phyloP scores from a whole-genome alignment of 2,113 vertebrate genomes.

The Vidua macroura region DNA sequence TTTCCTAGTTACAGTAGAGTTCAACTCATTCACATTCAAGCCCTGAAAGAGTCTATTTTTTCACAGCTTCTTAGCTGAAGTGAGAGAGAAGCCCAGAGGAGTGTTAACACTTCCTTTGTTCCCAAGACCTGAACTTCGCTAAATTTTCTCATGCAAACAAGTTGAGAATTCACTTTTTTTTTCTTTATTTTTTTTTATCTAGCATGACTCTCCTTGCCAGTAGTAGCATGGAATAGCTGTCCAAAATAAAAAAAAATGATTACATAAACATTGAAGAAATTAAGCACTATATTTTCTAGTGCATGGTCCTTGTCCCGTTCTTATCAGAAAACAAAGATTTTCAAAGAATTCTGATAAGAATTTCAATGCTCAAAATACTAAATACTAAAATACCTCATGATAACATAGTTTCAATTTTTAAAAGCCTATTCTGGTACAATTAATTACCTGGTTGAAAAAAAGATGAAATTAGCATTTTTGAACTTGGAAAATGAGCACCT shows the following conservation, averaged over 20 bases:
- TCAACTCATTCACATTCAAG: conserved; percentile 39
- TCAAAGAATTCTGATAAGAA: too few relatives aligned
- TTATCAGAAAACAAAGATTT: conserved; percentile 16
- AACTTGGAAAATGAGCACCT: not conserved
- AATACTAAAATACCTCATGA: not conserved
- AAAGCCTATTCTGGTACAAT: conserved; percentile 6
- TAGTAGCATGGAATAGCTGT: not conserved
- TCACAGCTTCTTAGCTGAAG: conserved; percentile 19
- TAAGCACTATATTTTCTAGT: not conserved
- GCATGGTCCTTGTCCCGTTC: not conserved
- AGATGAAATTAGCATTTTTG: conserved; percentile 14
- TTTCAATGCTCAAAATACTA: not conserved
- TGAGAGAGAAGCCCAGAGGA: conserved; percentile 21
- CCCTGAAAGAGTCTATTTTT: conserved; percentile 36
- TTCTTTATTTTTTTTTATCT: not conserved
- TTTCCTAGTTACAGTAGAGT: conserved; percentile 11
- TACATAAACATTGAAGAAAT: not conserved
- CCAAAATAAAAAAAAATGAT: not conserved
- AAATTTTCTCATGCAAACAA: conserved; percentile 17
- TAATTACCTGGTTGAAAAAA: conserved; percentile 35
- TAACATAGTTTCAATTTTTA: not conserved
- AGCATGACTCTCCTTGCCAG: not conserved
- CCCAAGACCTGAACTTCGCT: not conserved
- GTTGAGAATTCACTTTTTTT: not conserved
- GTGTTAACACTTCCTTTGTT: conserved; percentile 32